These are phyloP conservation scores for Malthinus seriepunctatus DNA, from an alignment of 2,888 invertebrate species.

Conservation along the genomic window DNA sequence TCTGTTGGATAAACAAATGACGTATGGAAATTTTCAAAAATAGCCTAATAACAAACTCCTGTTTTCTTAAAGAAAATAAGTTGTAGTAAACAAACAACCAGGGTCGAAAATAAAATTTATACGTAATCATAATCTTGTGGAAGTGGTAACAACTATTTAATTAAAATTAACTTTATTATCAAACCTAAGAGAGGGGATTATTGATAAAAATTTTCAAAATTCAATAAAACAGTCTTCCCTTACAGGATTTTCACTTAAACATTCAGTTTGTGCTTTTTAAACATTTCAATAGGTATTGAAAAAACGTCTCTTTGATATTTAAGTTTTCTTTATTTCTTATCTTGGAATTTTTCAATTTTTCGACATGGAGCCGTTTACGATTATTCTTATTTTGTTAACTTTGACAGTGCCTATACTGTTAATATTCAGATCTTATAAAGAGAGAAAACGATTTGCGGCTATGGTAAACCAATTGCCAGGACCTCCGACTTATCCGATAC, in stretches of 20 bases:
- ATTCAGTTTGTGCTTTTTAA: background rate
- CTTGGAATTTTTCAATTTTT: background rate
- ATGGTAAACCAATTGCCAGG: slow-evolving; percentile 27
- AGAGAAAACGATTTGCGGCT: slow-evolving; percentile 6
- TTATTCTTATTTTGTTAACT: slow-evolving; percentile 14
- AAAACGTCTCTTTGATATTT: background rate
- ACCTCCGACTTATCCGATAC: slow-evolving; percentile 30
- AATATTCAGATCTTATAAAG: slow-evolving; percentile 10
- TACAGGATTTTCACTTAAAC: background rate
- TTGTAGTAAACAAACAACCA: too few species aligned
- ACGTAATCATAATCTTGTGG: too few species aligned
- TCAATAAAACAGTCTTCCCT: background rate
- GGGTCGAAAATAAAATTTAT: too few species aligned
- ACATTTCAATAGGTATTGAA: background rate
- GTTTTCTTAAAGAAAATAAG: too few species aligned
- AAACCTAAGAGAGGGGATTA: background rate
- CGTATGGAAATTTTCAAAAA: too few species aligned
- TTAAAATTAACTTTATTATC: background rate
- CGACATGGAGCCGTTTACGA: slow-evolving; percentile 19
- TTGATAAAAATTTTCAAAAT: background rate
- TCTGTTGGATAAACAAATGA: too few species aligned
- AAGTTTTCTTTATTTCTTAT: background rate
- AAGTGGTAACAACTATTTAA: too few species aligned
- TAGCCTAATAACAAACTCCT: too few species aligned
- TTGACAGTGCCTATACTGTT: slow-evolving; percentile 18